Evolutionary conservation across 2,797 vertebrate genomes (phyloP).

Genomic region (Sternotherus odoratus): DNA sequence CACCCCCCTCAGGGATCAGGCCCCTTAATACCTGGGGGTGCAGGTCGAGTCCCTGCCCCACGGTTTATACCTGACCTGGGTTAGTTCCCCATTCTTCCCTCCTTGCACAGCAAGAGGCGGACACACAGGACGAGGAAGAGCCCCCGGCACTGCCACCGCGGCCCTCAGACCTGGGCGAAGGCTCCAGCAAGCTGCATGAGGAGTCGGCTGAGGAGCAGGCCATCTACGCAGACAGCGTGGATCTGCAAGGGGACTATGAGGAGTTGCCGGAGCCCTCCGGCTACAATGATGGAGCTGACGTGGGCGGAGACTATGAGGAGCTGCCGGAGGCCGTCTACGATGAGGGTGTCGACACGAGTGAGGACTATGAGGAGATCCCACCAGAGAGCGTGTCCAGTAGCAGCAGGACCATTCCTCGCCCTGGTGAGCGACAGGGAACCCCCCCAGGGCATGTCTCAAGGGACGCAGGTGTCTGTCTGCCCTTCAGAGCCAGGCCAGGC

Average conservation of each 20-base stretch:
- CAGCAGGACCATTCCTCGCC: background rate
- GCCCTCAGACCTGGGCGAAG: background rate
- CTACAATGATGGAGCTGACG: constrained; percentile 4
- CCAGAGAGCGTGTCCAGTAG: background rate
- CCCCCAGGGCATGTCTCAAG: constrained; percentile 3
- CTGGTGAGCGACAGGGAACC: constrained; percentile 49
- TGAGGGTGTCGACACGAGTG: constrained; percentile 2
- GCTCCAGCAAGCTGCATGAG: background rate
- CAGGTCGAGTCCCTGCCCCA: background rate
- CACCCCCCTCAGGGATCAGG: background rate
- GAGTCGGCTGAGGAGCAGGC: constrained; percentile 52
- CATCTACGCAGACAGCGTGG: background rate
- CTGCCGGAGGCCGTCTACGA: constrained; percentile 49
- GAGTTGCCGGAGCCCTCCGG: constrained; percentile 71
- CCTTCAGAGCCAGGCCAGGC: background rate
- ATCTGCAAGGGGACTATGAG: constrained; percentile 78
- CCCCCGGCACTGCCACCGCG: constrained; percentile 85
- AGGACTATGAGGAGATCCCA: constrained; percentile 65
- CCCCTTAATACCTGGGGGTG: background rate
- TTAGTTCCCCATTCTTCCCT: background rate
- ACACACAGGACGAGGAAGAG: constrained; percentile 74
- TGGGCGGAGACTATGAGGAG: constrained; percentile 83
- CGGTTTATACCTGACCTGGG: background rate
- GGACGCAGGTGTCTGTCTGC: background rate
- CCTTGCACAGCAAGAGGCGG: constrained; percentile 39